phyloP scores from a whole-genome alignment of 2,888 invertebrate genomes.

The Trichopria drosophilae region DNA sequence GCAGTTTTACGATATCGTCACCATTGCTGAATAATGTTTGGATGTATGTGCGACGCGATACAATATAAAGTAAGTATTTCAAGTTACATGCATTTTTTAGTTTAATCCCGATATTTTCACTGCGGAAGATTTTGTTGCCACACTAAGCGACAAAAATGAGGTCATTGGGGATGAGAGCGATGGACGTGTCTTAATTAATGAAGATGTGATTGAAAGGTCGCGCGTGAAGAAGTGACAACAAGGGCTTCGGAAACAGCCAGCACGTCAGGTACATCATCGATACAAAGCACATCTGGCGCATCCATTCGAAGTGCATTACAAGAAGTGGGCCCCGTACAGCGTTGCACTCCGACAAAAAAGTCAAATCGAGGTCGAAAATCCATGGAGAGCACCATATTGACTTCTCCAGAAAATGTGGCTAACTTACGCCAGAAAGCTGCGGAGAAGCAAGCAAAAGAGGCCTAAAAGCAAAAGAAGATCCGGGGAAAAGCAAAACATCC shows the following conservation, averaged over 20 bases:
- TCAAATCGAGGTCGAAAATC: too few relatives aligned
- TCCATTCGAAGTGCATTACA: not conserved
- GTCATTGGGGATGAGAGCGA: constrained; percentile 5
- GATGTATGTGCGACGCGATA: constrained; percentile 28
- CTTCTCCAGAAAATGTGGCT: constrained; percentile 4
- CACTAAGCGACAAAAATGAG: constrained; percentile 8
- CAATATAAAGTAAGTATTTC: constrained; percentile 27
- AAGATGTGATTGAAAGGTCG: constrained; percentile 12
- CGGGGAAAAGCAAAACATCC: constrained; percentile 11
- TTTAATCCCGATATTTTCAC: constrained; percentile 29
- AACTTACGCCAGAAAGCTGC: constrained; percentile 3
- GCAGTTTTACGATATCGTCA: constrained; percentile 11
- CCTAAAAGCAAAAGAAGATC: constrained; percentile 1
- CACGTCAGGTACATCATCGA: constrained; percentile 8
- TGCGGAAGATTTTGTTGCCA: constrained; percentile 32
- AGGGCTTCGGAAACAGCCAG: constrained; percentile 5
- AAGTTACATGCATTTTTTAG: constrained; percentile 26
- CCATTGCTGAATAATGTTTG: constrained; percentile 17
- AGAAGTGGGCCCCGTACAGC: too few relatives aligned
- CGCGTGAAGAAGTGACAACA: constrained; percentile 11
- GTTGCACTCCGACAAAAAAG: too few relatives aligned
- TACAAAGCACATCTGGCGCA: too few relatives aligned
- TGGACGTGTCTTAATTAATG: constrained; percentile 1
- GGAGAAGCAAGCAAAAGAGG: too few relatives aligned
- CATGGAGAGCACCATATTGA: constrained; percentile 7